Evolutionary conservation across 2,113 vertebrate genomes (phyloP).

Genomic region (Lagopus muta): DNA sequence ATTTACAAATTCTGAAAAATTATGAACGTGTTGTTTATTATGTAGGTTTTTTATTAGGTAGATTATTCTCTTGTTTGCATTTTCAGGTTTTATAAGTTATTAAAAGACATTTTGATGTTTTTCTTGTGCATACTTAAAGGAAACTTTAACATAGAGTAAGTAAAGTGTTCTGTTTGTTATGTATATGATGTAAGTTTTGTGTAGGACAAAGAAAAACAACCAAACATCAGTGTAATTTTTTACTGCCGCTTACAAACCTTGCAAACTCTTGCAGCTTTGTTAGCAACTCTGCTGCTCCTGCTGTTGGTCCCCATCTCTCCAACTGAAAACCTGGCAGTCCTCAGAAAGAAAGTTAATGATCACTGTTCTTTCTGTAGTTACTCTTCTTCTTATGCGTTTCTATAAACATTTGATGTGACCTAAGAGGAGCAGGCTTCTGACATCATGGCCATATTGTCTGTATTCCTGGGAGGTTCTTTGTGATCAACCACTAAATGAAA

Average conservation of each 20-base stretch:
- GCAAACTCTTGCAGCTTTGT: not conserved
- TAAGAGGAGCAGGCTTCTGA: not conserved
- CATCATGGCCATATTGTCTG: conserved; percentile 34
- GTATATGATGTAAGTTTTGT: not conserved
- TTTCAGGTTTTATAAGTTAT: not conserved
- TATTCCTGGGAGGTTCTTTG: conserved; percentile 48
- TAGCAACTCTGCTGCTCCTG: not conserved
- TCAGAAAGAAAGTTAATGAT: not conserved
- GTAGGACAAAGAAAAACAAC: not conserved
- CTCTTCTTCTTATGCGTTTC: not conserved
- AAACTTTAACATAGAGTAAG: not conserved
- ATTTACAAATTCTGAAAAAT: not conserved
- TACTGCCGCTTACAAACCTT: not conserved
- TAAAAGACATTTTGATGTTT: not conserved
- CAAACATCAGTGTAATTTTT: not conserved
- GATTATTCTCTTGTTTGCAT: not conserved
- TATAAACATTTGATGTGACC: not conserved
- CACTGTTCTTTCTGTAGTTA: not conserved
- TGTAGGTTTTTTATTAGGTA: not conserved
- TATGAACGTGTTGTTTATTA: not conserved
- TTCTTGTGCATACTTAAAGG: not conserved
- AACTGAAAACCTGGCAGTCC: not conserved
- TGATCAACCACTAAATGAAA: conserved; percentile 64
- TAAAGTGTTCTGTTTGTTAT: not conserved
- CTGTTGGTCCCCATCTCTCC: not conserved